Base-by-base conservation (phyloP, 2,888 invertebrate genomes). In the Macroteleia sp. region DNA sequence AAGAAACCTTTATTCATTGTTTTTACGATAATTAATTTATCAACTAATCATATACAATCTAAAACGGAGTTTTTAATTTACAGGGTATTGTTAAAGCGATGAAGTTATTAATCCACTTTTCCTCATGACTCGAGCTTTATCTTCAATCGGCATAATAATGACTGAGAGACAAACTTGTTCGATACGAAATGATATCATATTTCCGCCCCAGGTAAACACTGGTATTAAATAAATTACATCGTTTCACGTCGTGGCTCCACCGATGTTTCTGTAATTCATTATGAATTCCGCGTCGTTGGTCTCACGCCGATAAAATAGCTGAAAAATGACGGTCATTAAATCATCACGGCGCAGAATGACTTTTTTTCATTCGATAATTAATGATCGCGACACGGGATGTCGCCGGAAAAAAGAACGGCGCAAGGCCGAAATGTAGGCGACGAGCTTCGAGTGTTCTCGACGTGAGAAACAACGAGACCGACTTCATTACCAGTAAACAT, bases 221-320 rank as follows among this genome's bases (percentile, higher is more conserved):
- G 48, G 66, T 50, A 77, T 77, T 77, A 69, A 71, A 77, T 77
- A 77, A 70, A 77, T 77, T 77, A 77, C 77, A 71, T 67, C 77
- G 71, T 77, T 77, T 71, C 77, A 71, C 61, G 34, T 71, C 12
- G 73, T 77, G 62, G 41, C 73, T 73, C 73, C 50, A 25, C 30
- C 61, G 32, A 73, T 77, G 67, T 57, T 73, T 77, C 69, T 73
- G 56, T 73, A 67, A 77, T 73, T 77, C 73, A 73, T 77, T 73
- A 67, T 44, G 62, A 52, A 73, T 77, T 67, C 71, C 41, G 22
- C 61, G 56, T 22, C 50, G 67, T 42, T 36, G 56, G 59, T 77
- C 77, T 77, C 77, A 77, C 66, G 73, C 69, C 67, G 73, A 77
- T 73, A 77, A 73, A 71, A 73, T 57, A 44, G 67, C 71, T 67